Evolutionary conservation across 2,797 vertebrate genomes (phyloP), one percentile per base, ranked within the genome.

Genomic region (Tolypeutes matacus): DNA sequence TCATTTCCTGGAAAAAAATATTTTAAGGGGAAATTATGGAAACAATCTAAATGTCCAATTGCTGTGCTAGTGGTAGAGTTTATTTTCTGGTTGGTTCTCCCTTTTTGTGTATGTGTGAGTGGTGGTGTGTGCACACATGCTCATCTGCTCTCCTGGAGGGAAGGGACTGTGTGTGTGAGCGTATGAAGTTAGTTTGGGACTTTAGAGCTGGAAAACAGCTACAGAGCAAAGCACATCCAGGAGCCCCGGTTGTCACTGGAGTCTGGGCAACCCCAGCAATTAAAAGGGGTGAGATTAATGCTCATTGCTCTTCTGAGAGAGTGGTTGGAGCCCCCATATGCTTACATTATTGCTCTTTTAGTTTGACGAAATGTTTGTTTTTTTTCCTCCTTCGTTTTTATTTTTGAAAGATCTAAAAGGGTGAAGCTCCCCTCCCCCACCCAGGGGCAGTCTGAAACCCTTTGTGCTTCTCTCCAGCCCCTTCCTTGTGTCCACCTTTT

Each of bases 161-260:
- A 80, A 20, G 23, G 80, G 64, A 75, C 3, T 39, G 65, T 96
- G 69, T 29, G 75, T 91, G 3, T 80, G 92, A 13, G 69, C 64
- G 89, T 82, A 18, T 85, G 91, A 96, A 93, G 96, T 84, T 80
- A 69, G 83, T 95, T 97, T 95, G 97, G 96, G 97, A 96, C 94
- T 96, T 96, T 72, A 89, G 92, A 90, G 97, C 97, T 98, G 95
- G 96, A 91, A 93, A 92, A 88, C 93, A 84, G 97, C 98, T 97
- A 90, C 96, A 97, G 97, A 98, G 98, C 97, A 98, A 97, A 98
- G 98, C 98, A 98, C 97, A 95, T 25, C 95, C 96, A 96, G 96
- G 96, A 98, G 97, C 97, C 6, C 92, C 65, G 0, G 94, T 18
- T 8, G 93, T 96, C 31, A 9, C 96, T 97, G 95, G 97, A 97